Evolutionary conservation across 2,113 vertebrate species (phyloP), one percentile per base, ranked within the genome.

Genomic region (Acrocephalus kingi): DNA sequence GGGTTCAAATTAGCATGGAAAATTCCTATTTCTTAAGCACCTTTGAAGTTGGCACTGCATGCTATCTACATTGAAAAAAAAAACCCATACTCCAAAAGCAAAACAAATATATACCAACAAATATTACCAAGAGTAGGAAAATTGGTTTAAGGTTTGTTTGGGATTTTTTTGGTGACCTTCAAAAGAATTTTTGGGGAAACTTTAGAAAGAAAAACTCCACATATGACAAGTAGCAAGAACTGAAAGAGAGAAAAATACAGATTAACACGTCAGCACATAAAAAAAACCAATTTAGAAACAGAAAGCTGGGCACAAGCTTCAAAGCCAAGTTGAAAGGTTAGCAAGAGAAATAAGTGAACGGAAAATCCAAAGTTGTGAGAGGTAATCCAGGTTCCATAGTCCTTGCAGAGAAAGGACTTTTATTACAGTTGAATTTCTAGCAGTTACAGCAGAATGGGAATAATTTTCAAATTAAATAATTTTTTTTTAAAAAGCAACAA

Each of bases 271-370:
- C 52, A 84, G 78, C 10, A 31, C 28, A 66, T 78, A 72, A 78
- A 89, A 79, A 75, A 23, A n/a, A 3, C 2, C 20, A 37, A 75
- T 51, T 66, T 30, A 90, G 86, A 88, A 93, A 86, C 58, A 86
- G 93, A 91, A 93, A 90, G 43, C 35, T 71, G 19, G 30, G 64
- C 76, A 67, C 55, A 55, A 71, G 51, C 73, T 96, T 95, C 88
- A 89, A 90, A 95, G 72, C 4, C 43, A 56, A 71, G 75, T 73
- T 87, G 89, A 97, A 94, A 95, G 55, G 83, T 92, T 88, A 7
- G 63, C 68, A 55, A 80, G 61, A 83, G 59, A 86, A 92, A 73
- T 18, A 55, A 90, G 43, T 13, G 46, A 93, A 84, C 0, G 1
- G 59, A 54, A 95, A 95, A 90, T 77, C 72, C 73, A 94, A 35